Evolutionary conservation across 1,140 invertebrate species (phyloP), one percentile per base, ranked within the genome.

Genomic region (Drosophila sulfurigaster): DNA sequence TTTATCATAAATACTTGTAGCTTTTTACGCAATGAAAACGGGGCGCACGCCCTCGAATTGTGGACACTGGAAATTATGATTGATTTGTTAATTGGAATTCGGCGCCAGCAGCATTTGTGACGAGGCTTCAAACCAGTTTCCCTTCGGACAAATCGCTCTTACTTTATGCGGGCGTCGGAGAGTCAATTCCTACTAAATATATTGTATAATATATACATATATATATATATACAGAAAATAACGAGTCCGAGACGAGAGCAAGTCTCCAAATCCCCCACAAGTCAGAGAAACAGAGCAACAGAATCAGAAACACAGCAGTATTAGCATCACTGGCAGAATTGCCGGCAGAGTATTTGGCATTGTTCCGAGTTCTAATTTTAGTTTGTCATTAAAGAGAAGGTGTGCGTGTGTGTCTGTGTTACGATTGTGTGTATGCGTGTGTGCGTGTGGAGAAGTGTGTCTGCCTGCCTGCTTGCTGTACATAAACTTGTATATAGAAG

Each of bases 291-390:
- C 45, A 49, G 46, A 57, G 49, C n/a, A 54, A 52, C 70, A 64
- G 35, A 52, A 65, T 69, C 48, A 54, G 68, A 64, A 48, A 49
- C 32, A 45, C 45, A 30, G 49, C 45, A 30, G 28, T 51, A 57
- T 8, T 28, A 62, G 65, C 71, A 80, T 58, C 77, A 60, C 54
- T 67, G 56, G 73, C 83, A 83, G 85, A 89, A 80, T 58, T 74
- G 54, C 54, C 63, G 56, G 73, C 83, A 83, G 85, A 89, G 88
- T 90, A 90, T 89, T 89, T 89, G 85, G 85, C 85, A 89, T 89
- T 89, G 81, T 90, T 89, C 85, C 85, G 85, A 89, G 85, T 90
- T 89, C 85, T 89, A 89, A 81, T 79, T 90, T 81, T 89, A 89
- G 86, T 90, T 89, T 89, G 85, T 89, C 85, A 89, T 89, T 89